Evolutionary conservation across 2,888 invertebrate species (phyloP).

Genomic region (Octodonta nipae): DNA sequence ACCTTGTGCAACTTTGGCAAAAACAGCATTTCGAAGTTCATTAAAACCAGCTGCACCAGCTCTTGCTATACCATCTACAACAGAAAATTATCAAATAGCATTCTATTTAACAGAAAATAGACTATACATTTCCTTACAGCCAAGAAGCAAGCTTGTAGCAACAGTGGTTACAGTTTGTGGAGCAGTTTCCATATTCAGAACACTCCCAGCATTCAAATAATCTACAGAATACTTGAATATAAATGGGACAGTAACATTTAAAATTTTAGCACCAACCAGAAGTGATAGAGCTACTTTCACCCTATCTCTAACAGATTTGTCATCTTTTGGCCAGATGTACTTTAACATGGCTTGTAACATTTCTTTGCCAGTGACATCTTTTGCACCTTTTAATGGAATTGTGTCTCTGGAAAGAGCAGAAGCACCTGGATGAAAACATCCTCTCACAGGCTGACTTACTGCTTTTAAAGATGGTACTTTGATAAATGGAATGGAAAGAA

Average conservation of each 20-base stretch:
- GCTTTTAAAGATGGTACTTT: constrained; percentile 25
- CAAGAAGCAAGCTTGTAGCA: constrained; percentile 67
- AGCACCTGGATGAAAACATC: constrained; percentile 86
- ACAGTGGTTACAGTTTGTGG: constrained; percentile 67
- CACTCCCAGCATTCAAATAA: constrained; percentile 54
- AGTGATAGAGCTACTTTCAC: constrained; percentile 74
- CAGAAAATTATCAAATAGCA: not conserved
- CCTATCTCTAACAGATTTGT: constrained; percentile 54
- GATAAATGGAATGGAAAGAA: constrained; percentile 24
- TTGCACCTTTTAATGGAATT: constrained; percentile 41
- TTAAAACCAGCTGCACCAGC: constrained; percentile 85
- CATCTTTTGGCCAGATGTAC: constrained; percentile 93
- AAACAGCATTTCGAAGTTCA: constrained; percentile 93
- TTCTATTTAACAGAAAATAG: not conserved
- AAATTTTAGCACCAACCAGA: constrained; percentile 67
- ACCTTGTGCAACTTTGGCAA: constrained; percentile 93
- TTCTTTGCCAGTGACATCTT: constrained; percentile 52
- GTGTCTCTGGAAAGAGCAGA: constrained; percentile 43
- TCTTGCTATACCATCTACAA: constrained; percentile 81
- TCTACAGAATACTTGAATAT: constrained; percentile 90
- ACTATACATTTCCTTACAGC: constrained; percentile 50
- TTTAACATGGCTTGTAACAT: constrained; percentile 80
- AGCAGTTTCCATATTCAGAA: constrained; percentile 62
- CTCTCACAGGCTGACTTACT: constrained; percentile 44
- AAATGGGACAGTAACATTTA: constrained; percentile 90